phyloP scores from a whole-genome alignment of 2,113 vertebrate genomes.

The Campylomormyrus numenius region DNA sequence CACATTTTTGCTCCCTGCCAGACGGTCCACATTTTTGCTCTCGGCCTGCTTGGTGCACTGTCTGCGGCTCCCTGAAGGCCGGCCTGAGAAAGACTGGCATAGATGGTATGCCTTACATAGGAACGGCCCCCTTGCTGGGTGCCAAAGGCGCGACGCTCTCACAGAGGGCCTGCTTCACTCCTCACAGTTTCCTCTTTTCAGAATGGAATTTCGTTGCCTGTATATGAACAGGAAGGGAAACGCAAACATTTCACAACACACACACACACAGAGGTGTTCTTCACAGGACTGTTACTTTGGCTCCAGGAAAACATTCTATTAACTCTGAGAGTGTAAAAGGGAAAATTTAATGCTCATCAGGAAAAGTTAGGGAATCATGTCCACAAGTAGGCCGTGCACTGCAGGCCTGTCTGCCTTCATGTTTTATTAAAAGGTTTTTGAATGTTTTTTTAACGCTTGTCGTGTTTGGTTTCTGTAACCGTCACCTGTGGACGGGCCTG shows the following conservation, averaged over 20 bases:
- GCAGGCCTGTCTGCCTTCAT: background rate
- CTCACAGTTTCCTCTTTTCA: slow-evolving; percentile 13
- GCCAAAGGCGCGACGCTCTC: background rate
- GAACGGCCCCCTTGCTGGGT: background rate
- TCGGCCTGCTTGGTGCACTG: background rate
- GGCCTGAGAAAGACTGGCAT: background rate
- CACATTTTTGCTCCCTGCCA: background rate
- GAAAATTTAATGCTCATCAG: background rate
- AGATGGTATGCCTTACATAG: background rate
- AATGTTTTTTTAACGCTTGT: background rate
- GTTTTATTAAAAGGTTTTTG: background rate
- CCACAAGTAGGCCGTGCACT: background rate
- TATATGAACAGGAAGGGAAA: slow-evolving; percentile 4
- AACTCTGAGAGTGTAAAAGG: background rate
- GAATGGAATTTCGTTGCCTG: background rate
- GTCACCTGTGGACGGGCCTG: background rate
- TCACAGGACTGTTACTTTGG: background rate
- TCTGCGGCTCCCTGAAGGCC: background rate
- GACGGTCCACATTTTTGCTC: background rate
- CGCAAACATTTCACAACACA: background rate
- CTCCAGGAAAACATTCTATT: background rate
- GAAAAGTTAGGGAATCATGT: background rate
- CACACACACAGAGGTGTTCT: background rate
- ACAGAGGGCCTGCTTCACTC: background rate
- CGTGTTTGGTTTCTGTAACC: background rate